Conservation (phyloP, 2,797 vertebrate species). For the Hozukius guyotensis region DNA sequence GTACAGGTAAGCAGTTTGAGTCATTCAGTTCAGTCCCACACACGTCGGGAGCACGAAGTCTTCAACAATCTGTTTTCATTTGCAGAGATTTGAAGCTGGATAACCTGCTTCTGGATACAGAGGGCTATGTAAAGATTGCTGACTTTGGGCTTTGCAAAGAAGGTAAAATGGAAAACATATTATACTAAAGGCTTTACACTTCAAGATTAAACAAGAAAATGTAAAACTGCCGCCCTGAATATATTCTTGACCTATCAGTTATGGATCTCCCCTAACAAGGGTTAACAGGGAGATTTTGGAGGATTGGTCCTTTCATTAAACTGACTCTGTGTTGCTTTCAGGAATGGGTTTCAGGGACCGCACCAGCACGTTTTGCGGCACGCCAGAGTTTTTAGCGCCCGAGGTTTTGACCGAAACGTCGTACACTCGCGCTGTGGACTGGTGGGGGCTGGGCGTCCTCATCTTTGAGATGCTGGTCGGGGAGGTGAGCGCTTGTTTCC, state of each 20-base stretch:
- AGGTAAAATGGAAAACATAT: conserved; percentile 80
- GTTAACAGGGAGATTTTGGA: not conserved
- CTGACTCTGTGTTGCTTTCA: conserved; percentile 48
- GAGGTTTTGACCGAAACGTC: conserved; percentile 99
- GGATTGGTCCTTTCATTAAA: not conserved
- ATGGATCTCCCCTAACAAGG: not conserved
- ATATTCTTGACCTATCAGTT: not conserved
- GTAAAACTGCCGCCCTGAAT: not conserved
- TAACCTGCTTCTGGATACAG: conserved; percentile 96
- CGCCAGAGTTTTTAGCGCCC: conserved; percentile 97
- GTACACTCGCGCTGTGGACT: conserved; percentile 97
- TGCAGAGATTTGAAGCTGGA: conserved; percentile 93
- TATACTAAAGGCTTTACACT: not conserved
- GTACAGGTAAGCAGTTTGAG: conserved; percentile 88
- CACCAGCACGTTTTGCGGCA: conserved; percentile 98
- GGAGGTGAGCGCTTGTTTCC: conserved; percentile 85
- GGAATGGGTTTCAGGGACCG: conserved; percentile 99
- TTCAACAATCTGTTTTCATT: not conserved
- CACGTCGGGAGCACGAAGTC: not conserved
- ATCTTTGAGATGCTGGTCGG: conserved; percentile 99
- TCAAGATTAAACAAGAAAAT: not conserved
- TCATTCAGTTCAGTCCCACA: not conserved
- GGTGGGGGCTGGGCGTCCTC: conserved; percentile 99
- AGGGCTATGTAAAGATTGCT: conserved; percentile 98
- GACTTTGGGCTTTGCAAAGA: conserved; percentile 99